phyloP scores from a whole-genome alignment of 2,888 invertebrate species.

The Ferdinandea cuprea region DNA sequence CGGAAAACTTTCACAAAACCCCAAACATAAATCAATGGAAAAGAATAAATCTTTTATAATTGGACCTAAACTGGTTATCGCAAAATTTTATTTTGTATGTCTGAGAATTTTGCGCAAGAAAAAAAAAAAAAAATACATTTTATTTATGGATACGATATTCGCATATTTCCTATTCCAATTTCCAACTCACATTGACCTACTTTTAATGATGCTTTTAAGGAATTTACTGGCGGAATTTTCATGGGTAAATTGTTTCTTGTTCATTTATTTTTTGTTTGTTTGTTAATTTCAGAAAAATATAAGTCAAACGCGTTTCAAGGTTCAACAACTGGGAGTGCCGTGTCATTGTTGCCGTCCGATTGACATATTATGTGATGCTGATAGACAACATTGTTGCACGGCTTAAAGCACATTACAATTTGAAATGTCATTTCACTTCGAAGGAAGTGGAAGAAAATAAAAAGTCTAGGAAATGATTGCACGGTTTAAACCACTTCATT shows the following conservation, averaged over 20 bases:
- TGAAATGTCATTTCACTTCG: background rate
- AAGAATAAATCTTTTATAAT: conserved; percentile 47
- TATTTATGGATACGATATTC: background rate
- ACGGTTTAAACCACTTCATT: no score
- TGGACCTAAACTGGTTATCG: conserved; percentile 33
- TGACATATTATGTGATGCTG: background rate
- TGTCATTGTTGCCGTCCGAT: conserved; percentile 13
- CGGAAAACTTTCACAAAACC: conserved; percentile 46
- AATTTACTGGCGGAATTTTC: conserved; percentile 39
- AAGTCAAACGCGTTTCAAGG: conserved; percentile 44
- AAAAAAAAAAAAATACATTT: background rate
- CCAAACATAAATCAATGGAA: conserved; percentile 44
- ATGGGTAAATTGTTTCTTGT: conserved; percentile 58
- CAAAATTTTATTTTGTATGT: background rate
- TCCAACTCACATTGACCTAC: conserved; percentile 55
- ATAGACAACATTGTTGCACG: no score
- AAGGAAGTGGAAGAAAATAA: background rate
- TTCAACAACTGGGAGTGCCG: conserved; percentile 32
- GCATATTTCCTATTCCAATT: conserved; percentile 38
- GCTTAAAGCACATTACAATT: background rate
- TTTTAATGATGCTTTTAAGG: conserved; percentile 55
- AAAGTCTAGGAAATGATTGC: no score
- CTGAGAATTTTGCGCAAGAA: background rate
- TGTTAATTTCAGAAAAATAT: conserved; percentile 12
- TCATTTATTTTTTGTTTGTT: no score